Percentiles rank a stretch among this genome's conserved stretches.
Evolutionary conservation across 1,140 invertebrate genomes (phyloP).

Genomic region (Drosophila cardini): DNA sequence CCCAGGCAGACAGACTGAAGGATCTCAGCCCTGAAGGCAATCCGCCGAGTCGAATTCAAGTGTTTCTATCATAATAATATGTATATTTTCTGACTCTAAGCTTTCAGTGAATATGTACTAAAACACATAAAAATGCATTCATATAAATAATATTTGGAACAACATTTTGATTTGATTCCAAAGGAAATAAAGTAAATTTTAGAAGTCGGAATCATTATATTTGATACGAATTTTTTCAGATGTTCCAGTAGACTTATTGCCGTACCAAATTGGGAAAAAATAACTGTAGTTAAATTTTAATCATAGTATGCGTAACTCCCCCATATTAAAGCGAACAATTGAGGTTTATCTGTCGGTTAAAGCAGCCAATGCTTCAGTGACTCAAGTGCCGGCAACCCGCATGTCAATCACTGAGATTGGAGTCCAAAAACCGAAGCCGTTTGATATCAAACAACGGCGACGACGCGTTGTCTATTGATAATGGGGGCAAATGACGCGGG

Average conservation of each 20-base stretch:
- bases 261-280: background rate
- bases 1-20: constrained; percentile 5
- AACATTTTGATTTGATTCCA: too few species aligned
- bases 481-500: constrained; percentile 62
- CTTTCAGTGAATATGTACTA: background rate
- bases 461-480: constrained; percentile 54
- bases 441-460: constrained; percentile 37
- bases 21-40: background rate
- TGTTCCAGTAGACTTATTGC: too few species aligned
- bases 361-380: constrained; percentile 35
- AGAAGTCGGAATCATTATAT: too few species aligned
- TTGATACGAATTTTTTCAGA: too few species aligned
- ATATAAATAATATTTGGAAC: too few species aligned
- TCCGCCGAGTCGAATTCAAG: constrained; percentile 11
- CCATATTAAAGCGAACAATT: constrained; percentile 48
- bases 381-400: constrained; percentile 62
- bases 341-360: constrained; percentile 60
- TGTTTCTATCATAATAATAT: constrained; percentile 62
- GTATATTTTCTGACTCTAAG: constrained; percentile 47
- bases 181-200: too few species aligned
- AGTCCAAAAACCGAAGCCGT: constrained; percentile 41
- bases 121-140: too few species aligned
- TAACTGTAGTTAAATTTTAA: background rate
- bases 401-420: constrained; percentile 79
- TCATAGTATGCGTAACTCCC: background rate